Evolutionary conservation across 2,797 vertebrate species (phyloP).

Genomic region (Perdix hodgsoniae): DNA sequence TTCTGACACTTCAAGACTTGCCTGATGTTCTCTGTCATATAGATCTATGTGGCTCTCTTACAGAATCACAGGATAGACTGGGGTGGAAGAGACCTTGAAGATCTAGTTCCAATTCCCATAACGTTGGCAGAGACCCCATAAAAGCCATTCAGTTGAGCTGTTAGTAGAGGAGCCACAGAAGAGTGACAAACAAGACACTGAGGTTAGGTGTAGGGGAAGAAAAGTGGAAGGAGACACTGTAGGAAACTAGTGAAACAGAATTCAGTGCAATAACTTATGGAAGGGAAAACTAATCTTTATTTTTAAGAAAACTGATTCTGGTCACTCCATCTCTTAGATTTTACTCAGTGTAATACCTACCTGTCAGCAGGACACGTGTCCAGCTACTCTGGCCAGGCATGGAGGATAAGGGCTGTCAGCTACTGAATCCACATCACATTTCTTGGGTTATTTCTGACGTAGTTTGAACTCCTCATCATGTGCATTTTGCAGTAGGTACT

Average conservation of each 20-base stretch:
- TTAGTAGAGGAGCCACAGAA: neutral
- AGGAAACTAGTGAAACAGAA: too few relatives aligned
- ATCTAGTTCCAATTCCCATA: too few relatives aligned
- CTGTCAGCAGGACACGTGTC: fast-evolving
- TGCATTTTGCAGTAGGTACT: neutral
- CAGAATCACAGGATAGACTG: too few relatives aligned
- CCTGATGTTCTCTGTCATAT: neutral
- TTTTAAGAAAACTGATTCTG: neutral
- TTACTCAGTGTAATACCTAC: neutral
- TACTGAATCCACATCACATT: fast-evolving
- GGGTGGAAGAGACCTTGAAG: too few relatives aligned
- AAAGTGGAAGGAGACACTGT: neutral
- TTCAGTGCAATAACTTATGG: too few relatives aligned
- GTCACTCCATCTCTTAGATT: neutral
- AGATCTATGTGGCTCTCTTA: neutral
- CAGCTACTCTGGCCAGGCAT: neutral
- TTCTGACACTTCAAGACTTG: neutral
- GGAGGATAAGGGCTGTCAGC: neutral
- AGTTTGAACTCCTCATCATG: neutral
- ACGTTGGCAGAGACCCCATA: neutral
- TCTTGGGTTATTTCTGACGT: neutral
- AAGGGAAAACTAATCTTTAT: neutral
- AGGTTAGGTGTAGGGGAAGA: neutral
- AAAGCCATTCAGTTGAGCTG: neutral
- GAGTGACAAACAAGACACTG: neutral